Base-by-base conservation (phyloP, 2,888 invertebrate genomes). In the Helicoverpa assulta region DNA sequence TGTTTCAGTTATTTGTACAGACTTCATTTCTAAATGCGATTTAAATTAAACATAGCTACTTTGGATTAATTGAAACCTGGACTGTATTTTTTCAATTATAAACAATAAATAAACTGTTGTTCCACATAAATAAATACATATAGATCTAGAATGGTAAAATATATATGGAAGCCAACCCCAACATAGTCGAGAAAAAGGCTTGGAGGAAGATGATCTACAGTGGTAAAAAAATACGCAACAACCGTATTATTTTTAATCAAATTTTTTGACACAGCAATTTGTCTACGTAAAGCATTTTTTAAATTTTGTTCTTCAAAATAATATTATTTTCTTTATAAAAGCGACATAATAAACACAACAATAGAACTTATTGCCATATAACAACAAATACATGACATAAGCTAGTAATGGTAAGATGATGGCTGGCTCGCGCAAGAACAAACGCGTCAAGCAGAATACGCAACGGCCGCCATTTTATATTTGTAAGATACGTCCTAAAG, bases 381-480 rank as follows among this genome's bases (percentile, higher is more conserved):
- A 63, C 53, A 57, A 60, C 60, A 64, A 68, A 68, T 63, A 64
- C 53, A 63, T 73, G 67, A 60, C 57, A 54, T 60, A 68, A 78
- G 60, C 57, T 14, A 0, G 63, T 73, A 76, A 76, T 76, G 79
- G 54, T 53, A 64, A 74, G 75, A 74, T 68, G 79, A 69, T 69
- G 69, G 50, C 52, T 26, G 51, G 0, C 53, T 57, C 61, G 52
- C 74, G 76, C 79, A 78, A 73, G 51, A 14, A 16, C 57, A 14
- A 29, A 21, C 60, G 74, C 68, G 63, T 54, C 51, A 73, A 57
- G 63, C n/a, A 50, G 73, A 78, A 73, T 61, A 16, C 51, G n/a
- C 67, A 56, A 64, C 21, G 33, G 55, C 37, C 40, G 26, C n/a
- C 51, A 55, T 26, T 47, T n/a, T 57, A 37, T 47, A 37, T 47